Base-by-base conservation (phyloP, 1,140 invertebrate genomes). In the Penaeus chinensis region DNA sequence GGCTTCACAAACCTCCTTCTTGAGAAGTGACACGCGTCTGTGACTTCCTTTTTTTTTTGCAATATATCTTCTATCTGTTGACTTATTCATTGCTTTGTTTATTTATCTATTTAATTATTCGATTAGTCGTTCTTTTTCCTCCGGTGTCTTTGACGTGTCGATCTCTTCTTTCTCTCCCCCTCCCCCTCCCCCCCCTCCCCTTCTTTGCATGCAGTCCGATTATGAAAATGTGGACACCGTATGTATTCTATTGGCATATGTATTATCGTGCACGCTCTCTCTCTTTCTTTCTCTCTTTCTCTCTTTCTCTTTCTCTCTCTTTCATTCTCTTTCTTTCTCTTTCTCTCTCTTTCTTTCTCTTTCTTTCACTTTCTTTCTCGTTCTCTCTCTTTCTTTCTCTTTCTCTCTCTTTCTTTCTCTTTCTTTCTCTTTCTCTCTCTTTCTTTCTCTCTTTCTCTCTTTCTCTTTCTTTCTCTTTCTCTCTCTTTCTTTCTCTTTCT, bases 181-280 rank as follows among this genome's bases (percentile, higher is more conserved):
- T 42, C 74, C 71, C 77, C 61, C 63, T 19, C 20, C 13, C 37
- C 37, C 66, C 32, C 27, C 65, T 42, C 63, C 71, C 65, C 61
- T 42, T 66, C 63, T 62, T 27, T 74, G 87, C 87, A 88, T 88
- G 87, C 87, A 84, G 87, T 88, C 87, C 66, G 87, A 88, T 65
- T 88, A 88, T 88, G 87, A 88, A 78, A 88, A 88, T 84, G 82
- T 88, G 87, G 87, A 88, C 27, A 84, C 87, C 77, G 87, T 88
- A 88, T 88, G 87, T 88, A 88, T 61, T 63, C 54, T 32, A 24
- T 54, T 20, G n/a, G n/a, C 10, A 18, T n/a, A 3, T 71, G n/a
- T 71, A 71, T 71, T 71, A n/a, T 16, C 16, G 2, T 24, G 19
- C 27, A 27, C 66, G 7, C 3, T n/a, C 22, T 27, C 27, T 69